These are phyloP conservation scores for Macropis europaea DNA, from an alignment of 2,888 invertebrate species.

Conservation along the genomic window DNA sequence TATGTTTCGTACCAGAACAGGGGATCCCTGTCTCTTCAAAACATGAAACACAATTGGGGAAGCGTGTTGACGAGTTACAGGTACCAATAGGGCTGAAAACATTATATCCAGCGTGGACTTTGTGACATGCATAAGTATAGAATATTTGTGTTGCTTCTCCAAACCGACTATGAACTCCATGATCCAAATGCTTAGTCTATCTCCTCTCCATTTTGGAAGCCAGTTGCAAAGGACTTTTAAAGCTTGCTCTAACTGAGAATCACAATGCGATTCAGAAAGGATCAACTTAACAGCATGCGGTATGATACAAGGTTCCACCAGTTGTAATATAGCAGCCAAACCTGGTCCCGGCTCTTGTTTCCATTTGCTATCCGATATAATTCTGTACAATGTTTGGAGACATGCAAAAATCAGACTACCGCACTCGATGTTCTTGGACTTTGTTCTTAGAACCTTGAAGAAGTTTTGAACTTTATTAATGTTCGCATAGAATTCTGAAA, in stretches of 20 bases:
- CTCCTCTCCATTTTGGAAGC: slow-evolving; percentile 84
- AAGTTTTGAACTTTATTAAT: slow-evolving; percentile 60
- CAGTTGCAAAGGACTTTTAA: slow-evolving; percentile 86
- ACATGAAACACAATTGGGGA: slow-evolving; percentile 85
- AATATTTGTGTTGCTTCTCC: slow-evolving; percentile 81
- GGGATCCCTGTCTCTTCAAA: slow-evolving; percentile 83
- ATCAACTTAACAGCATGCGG: slow-evolving; percentile 80
- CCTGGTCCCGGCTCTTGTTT: slow-evolving; percentile 82
- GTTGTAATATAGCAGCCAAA: slow-evolving; percentile 83
- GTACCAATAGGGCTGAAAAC: slow-evolving; percentile 82
- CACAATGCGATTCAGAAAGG: slow-evolving; percentile 78
- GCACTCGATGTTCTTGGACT: slow-evolving; percentile 42
- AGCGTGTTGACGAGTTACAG: slow-evolving; percentile 82
- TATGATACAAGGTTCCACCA: slow-evolving; percentile 79
- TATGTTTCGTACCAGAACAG: slow-evolving; percentile 84
- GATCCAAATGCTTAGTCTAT: slow-evolving; percentile 85
- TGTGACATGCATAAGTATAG: slow-evolving; percentile 84
- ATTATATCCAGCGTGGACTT: slow-evolving; percentile 83
- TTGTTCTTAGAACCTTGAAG: slow-evolving; percentile 55
- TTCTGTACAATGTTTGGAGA: slow-evolving; percentile 83
- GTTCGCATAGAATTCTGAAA: slow-evolving; percentile 58
- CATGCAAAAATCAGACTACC: slow-evolving; percentile 82
- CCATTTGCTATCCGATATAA: slow-evolving; percentile 83
- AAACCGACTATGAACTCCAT: slow-evolving; percentile 85
- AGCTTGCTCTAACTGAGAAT: slow-evolving; percentile 83